Evolutionary conservation across 2,888 invertebrate species (phyloP), one percentile per base, ranked within the genome.

Genomic region (Hypsopygia costalis): DNA sequence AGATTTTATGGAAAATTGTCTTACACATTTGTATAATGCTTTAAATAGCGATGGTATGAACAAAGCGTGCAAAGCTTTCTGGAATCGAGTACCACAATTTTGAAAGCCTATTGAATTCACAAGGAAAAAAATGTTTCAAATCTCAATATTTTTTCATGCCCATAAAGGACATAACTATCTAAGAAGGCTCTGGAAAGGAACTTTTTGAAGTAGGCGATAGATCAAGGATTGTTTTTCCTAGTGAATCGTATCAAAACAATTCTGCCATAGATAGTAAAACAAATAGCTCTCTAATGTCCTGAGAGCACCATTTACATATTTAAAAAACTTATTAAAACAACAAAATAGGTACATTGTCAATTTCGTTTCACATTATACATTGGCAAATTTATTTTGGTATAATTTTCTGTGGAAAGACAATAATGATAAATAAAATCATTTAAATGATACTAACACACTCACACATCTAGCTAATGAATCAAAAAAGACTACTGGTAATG

Each of bases 401-500:
- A 37, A 42, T 27, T 48, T 49, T 49, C 50, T 46, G 74, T 81
- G 79, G 80, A 81, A 81, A 81, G 80, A 81, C 81, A 81, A 80
- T 64, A 66, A 62, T 60, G 59, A 61, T 59, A 61, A 64, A 54
- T 66, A 57, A 63, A 62, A 51, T 59, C 58, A 64, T 62, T 62
- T 54, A 58, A 57, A 72, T 67, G 67, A 67, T 62, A 51, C 73
- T 70, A 78, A 62, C 69, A 77, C 77, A 75, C 60, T 59, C 68
- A 79, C 75, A 78, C 64, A 65, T 61, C 74, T 74, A 78, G 52
- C 75, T 74, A 80, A 74, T 75, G 65, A 70, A 69, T 77, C 78
- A 81, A 81, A 81, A 79, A 81, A 79, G 80, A 80, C 80, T 76
- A 64, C 55, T 52, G 65, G 52, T 56, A 28, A 65, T 59, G 69